Evolutionary conservation across 2,888 invertebrate species (phyloP).

Genomic region (Dicycla oo): DNA sequence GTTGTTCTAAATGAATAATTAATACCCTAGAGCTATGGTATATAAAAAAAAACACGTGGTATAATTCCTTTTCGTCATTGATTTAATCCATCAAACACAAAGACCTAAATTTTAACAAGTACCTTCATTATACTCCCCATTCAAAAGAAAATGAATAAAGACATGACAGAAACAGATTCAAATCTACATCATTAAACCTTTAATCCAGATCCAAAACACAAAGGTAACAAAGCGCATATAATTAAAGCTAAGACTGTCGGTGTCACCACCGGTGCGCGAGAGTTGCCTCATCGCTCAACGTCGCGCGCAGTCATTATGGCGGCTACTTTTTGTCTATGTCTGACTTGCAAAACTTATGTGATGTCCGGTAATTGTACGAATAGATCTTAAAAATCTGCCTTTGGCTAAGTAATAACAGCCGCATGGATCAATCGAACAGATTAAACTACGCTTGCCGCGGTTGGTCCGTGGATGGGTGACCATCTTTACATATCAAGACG

Average conservation of each 20-base stretch:
- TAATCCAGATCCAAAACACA: constrained; percentile 26
- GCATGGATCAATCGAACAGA: no score
- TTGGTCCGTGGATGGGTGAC: no score
- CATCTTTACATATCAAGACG: no score
- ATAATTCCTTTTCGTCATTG: no score
- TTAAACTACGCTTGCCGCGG: no score
- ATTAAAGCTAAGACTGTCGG: constrained; percentile 18
- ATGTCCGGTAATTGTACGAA: constrained; percentile 34
- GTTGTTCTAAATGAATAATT: no score
- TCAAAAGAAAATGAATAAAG: constrained; percentile 4
- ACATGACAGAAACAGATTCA: neutral
- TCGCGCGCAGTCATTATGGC: constrained; percentile 43
- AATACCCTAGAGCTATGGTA: no score
- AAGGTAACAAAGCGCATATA: constrained; percentile 9
- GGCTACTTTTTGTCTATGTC: constrained; percentile 46
- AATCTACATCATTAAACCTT: neutral
- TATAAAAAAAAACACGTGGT: no score
- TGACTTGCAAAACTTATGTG: constrained; percentile 52
- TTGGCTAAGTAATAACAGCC: no score
- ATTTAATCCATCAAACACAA: no score
- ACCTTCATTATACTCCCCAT: neutral
- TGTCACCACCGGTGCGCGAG: constrained; percentile 55
- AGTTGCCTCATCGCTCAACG: constrained; percentile 39
- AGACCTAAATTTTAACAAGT: neutral
- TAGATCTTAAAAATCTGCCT: neutral